These are phyloP conservation scores for Phenacoccus solenopsis DNA, from an alignment of 1,140 invertebrate species.

Conservation along the genomic window DNA sequence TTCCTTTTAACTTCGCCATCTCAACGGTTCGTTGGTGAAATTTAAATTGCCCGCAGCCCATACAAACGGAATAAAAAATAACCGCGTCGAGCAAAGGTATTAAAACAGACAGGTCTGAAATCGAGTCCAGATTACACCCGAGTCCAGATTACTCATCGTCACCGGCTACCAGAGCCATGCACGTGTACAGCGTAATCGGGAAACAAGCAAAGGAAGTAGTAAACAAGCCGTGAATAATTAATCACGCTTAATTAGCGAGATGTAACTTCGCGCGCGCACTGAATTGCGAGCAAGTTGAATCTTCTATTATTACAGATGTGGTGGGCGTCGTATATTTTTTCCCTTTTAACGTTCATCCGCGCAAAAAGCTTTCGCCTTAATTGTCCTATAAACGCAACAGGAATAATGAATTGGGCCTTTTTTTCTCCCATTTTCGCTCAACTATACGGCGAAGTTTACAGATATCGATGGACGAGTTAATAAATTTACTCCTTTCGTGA, in stretches of 20 bases:
- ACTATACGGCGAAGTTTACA: too few relatives aligned
- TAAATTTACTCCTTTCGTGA: not conserved
- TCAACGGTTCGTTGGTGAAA: not conserved
- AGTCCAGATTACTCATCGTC: not conserved
- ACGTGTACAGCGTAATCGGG: not conserved
- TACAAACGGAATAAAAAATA: not conserved
- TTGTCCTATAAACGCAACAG: not conserved
- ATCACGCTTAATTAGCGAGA: not conserved
- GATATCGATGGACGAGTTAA: too few relatives aligned
- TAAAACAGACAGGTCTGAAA: not conserved
- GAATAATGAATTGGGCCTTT: not conserved
- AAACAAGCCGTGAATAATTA: conserved; percentile 2
- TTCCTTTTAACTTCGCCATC: not conserved
- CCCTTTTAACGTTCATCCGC: not conserved
- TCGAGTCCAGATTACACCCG: not conserved
- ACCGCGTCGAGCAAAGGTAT: not conserved
- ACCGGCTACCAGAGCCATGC: too few relatives aligned
- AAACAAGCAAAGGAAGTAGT: not conserved
- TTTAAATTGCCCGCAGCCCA: not conserved
- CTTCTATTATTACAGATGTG: not conserved
- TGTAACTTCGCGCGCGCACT: not conserved
- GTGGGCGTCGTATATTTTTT: not conserved
- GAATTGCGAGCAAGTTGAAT: not conserved
- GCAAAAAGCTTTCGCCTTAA: not conserved
- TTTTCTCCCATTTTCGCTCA: not conserved